A percentile compares a stretch with the other conserved stretches of the same genome.
phyloP scores from a whole-genome alignment of 2,797 vertebrate genomes.

The Danio kyathit region DNA sequence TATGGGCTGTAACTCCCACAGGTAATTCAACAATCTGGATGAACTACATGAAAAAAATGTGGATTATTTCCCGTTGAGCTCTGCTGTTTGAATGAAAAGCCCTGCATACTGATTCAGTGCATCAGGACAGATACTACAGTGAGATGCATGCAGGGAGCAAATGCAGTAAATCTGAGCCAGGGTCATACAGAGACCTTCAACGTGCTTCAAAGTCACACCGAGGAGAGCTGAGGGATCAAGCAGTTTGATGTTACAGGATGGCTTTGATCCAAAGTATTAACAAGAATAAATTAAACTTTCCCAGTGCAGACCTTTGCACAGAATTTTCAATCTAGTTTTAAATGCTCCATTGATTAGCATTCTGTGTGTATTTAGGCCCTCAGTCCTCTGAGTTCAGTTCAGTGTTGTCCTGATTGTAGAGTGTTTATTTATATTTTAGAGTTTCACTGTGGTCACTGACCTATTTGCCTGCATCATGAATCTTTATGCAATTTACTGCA shows the following conservation, averaged over 20 bases:
- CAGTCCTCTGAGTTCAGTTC: no score
- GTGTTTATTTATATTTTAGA: no score
- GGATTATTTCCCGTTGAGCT: constrained; percentile 18
- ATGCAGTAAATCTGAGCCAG: constrained; percentile 24
- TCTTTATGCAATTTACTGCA: no score
- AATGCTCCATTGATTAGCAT: no score
- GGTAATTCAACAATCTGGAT: constrained; percentile 12
- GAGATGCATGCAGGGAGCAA: background rate
- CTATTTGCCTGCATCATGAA: no score
- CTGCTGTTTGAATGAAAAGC: constrained; percentile 28
- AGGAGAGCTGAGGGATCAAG: background rate
- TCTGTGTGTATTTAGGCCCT: no score
- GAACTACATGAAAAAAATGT: constrained; percentile 3
- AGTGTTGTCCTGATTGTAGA: no score
- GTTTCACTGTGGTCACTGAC: no score
- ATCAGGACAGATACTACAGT: constrained; percentile 18
- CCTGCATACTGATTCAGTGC: constrained; percentile 31
- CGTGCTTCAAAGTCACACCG: constrained; percentile 38
- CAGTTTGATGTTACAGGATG: background rate
- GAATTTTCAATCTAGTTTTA: no score
- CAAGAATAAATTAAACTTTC: background rate
- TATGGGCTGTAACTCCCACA: constrained; percentile 23
- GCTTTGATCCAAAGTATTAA: background rate
- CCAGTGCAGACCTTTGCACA: background rate
- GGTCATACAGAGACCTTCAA: constrained; percentile 36